These are phyloP conservation scores for Acrocephalus kingi DNA, from an alignment of 2,113 vertebrate species.

Conservation along the genomic window DNA sequence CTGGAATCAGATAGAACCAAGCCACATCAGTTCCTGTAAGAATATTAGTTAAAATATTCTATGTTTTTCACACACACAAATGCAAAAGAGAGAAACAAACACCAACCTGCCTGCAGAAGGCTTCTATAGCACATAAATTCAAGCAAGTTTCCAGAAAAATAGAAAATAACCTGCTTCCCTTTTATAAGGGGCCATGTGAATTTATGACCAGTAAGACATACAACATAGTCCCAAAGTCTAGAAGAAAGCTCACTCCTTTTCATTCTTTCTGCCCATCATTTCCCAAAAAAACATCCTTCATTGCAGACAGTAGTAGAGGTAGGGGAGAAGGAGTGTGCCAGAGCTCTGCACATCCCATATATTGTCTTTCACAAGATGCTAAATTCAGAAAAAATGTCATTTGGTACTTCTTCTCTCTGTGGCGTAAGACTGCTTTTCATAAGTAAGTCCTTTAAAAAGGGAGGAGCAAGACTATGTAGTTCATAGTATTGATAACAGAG, in stretches of 20 bases:
- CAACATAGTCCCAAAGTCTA: neutral
- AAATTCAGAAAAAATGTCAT: neutral
- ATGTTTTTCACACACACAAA: slow-evolving; percentile 49
- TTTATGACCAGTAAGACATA: slow-evolving; percentile 52
- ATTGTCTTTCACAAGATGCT: neutral
- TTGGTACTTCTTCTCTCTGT: neutral
- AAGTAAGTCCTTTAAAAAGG: neutral
- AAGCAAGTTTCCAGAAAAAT: slow-evolving; percentile 62
- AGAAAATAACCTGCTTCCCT: slow-evolving; percentile 54
- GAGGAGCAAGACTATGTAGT: neutral
- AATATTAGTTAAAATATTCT: slow-evolving; percentile 81
- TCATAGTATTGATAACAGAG: neutral
- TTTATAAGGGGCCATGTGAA: slow-evolving; percentile 47
- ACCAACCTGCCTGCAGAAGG: neutral
- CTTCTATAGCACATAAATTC: slow-evolving; percentile 63
- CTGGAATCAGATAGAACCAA: slow-evolving; percentile 78
- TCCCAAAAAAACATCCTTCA: slow-evolving; percentile 67
- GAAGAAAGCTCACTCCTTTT: slow-evolving; percentile 28
- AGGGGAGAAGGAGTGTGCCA: neutral
- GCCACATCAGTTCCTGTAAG: slow-evolving; percentile 72
- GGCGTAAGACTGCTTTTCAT: neutral
- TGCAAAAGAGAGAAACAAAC: slow-evolving; percentile 36
- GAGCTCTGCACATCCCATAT: neutral
- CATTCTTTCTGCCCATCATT: neutral
- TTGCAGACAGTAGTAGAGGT: slow-evolving; percentile 66